Evolutionary conservation across 1,140 invertebrate species (phyloP).

Genomic region (Brachionus calyciflorus): DNA sequence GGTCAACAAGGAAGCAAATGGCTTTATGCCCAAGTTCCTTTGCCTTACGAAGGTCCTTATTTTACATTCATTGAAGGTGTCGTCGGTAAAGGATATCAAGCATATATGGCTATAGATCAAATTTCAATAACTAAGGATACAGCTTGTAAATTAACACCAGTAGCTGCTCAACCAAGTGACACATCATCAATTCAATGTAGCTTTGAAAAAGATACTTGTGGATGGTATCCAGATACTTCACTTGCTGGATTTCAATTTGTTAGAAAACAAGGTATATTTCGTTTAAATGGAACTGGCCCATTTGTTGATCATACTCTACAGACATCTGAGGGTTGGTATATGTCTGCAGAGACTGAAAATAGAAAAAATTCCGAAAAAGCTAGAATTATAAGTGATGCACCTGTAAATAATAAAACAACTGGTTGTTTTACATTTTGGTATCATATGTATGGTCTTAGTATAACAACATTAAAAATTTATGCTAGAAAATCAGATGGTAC

Average conservation of each 20-base stretch:
- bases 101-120: constrained; percentile 34
- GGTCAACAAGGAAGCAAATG: constrained; percentile 54
- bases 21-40: constrained; percentile 51
- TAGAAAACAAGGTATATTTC: constrained; percentile 12
- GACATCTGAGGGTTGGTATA: constrained; percentile 65
- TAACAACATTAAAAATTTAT: not conserved
- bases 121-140: not conserved
- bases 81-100: constrained; percentile 31
- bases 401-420: not conserved
- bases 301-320: constrained; percentile 51
- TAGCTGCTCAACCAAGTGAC: constrained; percentile 18
- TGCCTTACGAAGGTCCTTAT: constrained; percentile 46
- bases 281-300: constrained; percentile 63
- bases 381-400: not conserved
- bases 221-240: constrained; percentile 21
- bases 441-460: constrained; percentile 35
- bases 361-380: constrained; percentile 14
- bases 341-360: not conserved
- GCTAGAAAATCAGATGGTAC: constrained; percentile 1
- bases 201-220: constrained; percentile 39
- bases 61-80: constrained; percentile 20
- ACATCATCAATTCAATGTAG: constrained; percentile 15
- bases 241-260: constrained; percentile 1
- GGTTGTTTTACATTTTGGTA: constrained; percentile 31
- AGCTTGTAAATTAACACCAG: not conserved